Conservation (phyloP, 2,113 vertebrate species). For the Pedionomus torquatus region DNA sequence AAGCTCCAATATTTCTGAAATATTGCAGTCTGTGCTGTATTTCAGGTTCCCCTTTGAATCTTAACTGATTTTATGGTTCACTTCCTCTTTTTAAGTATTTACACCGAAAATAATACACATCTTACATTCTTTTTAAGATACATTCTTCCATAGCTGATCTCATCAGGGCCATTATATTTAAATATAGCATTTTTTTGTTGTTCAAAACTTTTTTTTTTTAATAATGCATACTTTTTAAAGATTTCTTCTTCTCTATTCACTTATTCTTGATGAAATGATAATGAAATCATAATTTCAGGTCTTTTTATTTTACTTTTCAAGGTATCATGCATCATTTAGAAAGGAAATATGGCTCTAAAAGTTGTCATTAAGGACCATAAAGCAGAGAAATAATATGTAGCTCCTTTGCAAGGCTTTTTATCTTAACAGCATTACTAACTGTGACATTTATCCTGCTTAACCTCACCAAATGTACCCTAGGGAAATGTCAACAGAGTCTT, state of each 20-base stretch:
- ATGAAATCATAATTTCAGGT: conserved; percentile 36
- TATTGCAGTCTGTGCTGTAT: background rate
- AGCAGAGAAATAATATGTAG: conserved; percentile 51
- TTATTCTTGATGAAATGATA: background rate
- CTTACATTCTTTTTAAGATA: background rate
- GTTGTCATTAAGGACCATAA: conserved; percentile 60
- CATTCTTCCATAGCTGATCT: background rate
- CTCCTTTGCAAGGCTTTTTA: conserved; percentile 55
- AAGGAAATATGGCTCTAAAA: conserved; percentile 50
- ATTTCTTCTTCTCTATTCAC: background rate
- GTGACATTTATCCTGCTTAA: conserved; percentile 78
- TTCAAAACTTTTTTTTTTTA: background rate
- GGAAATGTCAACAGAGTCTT: conserved; percentile 73
- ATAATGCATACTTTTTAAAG: background rate
- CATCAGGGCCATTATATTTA: background rate
- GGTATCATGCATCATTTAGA: conserved; percentile 54
- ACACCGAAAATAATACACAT: background rate
- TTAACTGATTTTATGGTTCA: background rate
- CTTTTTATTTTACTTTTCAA: conserved; percentile 42
- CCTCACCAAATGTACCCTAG: conserved; percentile 65
- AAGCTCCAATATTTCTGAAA: background rate
- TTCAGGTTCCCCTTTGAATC: background rate
- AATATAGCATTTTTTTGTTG: background rate
- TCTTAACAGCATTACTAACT: conserved; percentile 69
- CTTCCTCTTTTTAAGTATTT: background rate